Percentiles rank a stretch among this genome's conserved stretches.
Conservation (phyloP, 2,113 vertebrate species). For the Leucopsar rothschildi region DNA sequence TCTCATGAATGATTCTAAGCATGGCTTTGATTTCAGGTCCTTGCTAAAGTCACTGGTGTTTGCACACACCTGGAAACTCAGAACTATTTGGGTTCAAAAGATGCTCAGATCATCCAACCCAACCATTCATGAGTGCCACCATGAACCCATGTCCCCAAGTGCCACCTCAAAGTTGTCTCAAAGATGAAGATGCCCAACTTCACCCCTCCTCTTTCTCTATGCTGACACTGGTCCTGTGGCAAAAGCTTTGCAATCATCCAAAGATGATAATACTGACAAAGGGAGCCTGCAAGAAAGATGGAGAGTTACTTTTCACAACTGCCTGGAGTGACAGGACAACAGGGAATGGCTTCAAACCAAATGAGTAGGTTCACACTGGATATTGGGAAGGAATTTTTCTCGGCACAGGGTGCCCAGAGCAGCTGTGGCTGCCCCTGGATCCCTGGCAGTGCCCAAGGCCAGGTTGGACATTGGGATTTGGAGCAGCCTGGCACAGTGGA, state of each 20-base stretch:
- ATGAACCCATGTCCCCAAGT: background rate
- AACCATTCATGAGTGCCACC: background rate
- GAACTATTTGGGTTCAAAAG: background rate
- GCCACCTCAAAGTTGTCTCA: background rate
- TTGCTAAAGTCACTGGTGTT: background rate
- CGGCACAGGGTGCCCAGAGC: background rate
- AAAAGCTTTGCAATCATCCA: background rate
- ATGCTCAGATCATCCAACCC: background rate
- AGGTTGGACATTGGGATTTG: fast-evolving
- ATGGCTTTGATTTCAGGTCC: background rate
- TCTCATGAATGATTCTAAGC: background rate
- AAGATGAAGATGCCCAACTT: background rate
- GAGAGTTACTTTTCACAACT: too few species aligned
- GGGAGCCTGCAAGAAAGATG: too few species aligned
- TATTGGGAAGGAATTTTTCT: fast-evolving
- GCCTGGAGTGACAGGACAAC: background rate
- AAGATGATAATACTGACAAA: background rate
- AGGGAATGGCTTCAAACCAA: background rate
- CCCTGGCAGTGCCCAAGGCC: background rate
- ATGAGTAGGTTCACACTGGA: background rate
- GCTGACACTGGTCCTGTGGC: background rate
- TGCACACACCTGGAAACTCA: background rate
- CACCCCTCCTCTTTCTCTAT: background rate
- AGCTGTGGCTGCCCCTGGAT: background rate
- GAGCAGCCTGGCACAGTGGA: background rate